Percentiles rank a stretch among this genome's conserved stretches.
Conservation (phyloP, 2,113 vertebrate species). For the Poeciliopsis retropinna region DNA sequence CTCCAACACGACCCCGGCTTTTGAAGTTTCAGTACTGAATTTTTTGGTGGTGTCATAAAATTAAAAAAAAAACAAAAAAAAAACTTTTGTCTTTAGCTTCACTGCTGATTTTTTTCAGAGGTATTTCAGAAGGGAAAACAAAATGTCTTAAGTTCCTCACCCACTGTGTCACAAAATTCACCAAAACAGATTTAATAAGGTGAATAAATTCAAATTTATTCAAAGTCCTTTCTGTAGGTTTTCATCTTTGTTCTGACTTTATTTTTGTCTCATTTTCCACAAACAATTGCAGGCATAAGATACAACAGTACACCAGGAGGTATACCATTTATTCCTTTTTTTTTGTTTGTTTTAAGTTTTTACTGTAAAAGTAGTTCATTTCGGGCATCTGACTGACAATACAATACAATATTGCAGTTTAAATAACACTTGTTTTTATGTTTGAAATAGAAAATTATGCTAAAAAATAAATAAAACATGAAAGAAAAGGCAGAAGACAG, state of each 20-base stretch:
- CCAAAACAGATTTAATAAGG: neutral
- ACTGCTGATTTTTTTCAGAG: neutral
- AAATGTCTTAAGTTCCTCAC: neutral
- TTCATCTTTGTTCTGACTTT: neutral
- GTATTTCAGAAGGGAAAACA: neutral
- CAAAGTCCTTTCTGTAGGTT: neutral
- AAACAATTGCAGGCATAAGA: too few species aligned
- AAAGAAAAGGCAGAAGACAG: too few species aligned
- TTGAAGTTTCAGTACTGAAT: conserved; percentile 39
- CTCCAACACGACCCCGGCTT: conserved; percentile 36
- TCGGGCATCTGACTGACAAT: too few species aligned
- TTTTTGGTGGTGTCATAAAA: conserved; percentile 16
- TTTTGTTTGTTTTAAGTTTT: too few species aligned
- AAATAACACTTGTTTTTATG: too few species aligned
- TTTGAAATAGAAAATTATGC: too few species aligned
- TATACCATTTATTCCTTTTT: too few species aligned
- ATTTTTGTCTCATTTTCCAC: neutral
- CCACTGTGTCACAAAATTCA: neutral
- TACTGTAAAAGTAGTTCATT: too few species aligned
- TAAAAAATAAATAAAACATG: too few species aligned
- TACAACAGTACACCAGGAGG: too few species aligned
- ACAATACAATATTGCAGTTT: too few species aligned
- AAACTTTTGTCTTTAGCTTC: neutral
- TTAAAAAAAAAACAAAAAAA: too few species aligned
- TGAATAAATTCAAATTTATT: neutral